Evolutionary conservation across 2,888 invertebrate genomes (phyloP).

Genomic region (Volucella inflata): DNA sequence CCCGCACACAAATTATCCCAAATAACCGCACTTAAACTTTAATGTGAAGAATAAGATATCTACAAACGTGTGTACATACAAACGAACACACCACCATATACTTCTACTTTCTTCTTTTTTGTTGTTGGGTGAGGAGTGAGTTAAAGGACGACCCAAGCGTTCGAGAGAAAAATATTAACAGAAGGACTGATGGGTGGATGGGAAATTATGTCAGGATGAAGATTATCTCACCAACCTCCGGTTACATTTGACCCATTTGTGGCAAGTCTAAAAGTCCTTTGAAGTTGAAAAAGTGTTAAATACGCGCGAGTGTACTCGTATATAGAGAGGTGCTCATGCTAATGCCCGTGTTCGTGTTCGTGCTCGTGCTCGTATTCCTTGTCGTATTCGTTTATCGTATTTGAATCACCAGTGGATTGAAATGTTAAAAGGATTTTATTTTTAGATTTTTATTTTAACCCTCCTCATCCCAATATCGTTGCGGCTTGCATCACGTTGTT

Average conservation of each 20-base stretch:
- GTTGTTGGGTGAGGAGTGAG: too few relatives aligned
- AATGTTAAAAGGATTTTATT: slow-evolving; percentile 40
- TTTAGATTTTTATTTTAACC: not conserved
- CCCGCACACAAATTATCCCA: slow-evolving; percentile 65
- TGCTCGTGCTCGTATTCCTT: too few relatives aligned
- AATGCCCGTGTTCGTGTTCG: too few relatives aligned
- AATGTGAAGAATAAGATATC: slow-evolving; percentile 35
- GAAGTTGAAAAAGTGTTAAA: not conserved
- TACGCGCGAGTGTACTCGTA: not conserved
- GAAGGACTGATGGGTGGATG: not conserved
- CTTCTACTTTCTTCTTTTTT: not conserved
- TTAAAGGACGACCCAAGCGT: too few relatives aligned
- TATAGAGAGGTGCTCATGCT: too few relatives aligned
- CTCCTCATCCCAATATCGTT: not conserved
- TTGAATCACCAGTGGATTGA: slow-evolving; percentile 48
- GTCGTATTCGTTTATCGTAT: not conserved
- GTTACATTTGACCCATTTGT: slow-evolving; percentile 72
- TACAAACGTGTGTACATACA: too few relatives aligned
- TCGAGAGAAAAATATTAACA: not conserved
- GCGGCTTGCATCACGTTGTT: slow-evolving; percentile 4
- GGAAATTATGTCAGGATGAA: slow-evolving; percentile 37
- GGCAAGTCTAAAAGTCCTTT: slow-evolving; percentile 52
- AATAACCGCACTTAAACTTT: slow-evolving; percentile 62
- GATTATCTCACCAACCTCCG: slow-evolving; percentile 65
- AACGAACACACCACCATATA: not conserved